Evolutionary conservation across 2,797 vertebrate genomes (phyloP).

Genomic region (Acanthiza pusilla): DNA sequence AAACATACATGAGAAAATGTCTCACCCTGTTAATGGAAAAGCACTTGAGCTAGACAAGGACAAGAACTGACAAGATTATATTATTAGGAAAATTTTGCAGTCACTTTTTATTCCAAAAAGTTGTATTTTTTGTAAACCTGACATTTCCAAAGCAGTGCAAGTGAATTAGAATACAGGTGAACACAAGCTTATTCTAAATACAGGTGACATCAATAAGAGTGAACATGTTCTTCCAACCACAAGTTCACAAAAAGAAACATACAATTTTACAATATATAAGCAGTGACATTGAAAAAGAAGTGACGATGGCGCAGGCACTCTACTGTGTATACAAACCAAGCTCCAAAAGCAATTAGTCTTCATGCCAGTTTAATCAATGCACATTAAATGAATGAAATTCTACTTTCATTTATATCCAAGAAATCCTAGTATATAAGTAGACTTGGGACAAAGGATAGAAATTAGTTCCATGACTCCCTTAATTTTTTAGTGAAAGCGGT

Average conservation of each 20-base stretch:
- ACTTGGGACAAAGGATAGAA: background rate
- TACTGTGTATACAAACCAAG: constrained; percentile 21
- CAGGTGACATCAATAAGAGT: constrained; percentile 43
- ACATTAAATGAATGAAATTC: background rate
- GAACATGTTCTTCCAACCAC: constrained; percentile 28
- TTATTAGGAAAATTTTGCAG: constrained; percentile 38
- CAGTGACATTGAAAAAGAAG: constrained; percentile 20
- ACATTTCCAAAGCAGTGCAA: constrained; percentile 76
- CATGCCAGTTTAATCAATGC: constrained; percentile 9
- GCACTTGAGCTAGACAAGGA: background rate
- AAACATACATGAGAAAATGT: background rate
- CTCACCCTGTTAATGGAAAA: background rate
- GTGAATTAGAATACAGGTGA: constrained; percentile 75
- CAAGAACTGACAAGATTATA: background rate
- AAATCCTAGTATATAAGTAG: background rate
- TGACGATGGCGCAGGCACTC: background rate
- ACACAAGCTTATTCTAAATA: constrained; percentile 58
- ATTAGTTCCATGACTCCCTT: background rate
- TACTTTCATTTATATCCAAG: background rate
- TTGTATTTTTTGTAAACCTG: constrained; percentile 71
- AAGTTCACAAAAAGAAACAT: constrained; percentile 36
- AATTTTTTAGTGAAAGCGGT: background rate
- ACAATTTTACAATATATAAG: constrained; percentile 18
- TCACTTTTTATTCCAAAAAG: constrained; percentile 72
- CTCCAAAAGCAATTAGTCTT: constrained; percentile 40